Conservation (phyloP, 2,888 invertebrate species). For the Pyrrhosoma nymphula region DNA sequence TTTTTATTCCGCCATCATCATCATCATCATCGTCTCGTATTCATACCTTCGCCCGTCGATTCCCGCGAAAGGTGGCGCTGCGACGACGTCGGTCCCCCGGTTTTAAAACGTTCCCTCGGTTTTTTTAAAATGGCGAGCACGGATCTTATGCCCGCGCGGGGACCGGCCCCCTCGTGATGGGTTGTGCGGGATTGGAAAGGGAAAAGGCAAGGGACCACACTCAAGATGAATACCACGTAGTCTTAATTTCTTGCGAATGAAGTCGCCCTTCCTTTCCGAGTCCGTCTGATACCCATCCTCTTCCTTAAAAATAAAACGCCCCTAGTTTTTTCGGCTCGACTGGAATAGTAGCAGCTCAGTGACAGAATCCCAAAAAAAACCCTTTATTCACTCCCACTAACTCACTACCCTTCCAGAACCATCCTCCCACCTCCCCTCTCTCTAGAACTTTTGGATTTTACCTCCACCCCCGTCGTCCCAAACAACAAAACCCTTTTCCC, state of each 20-base stretch:
- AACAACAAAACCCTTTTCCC: background rate
- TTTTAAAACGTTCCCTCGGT: background rate
- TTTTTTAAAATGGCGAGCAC: background rate
- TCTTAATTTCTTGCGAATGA: background rate
- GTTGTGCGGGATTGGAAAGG: background rate
- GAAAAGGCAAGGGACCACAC: background rate
- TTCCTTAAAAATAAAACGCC: background rate
- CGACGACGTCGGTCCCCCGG: background rate
- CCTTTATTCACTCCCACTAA: background rate
- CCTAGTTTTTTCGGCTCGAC: background rate
- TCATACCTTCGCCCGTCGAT: background rate
- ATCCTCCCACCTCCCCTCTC: background rate
- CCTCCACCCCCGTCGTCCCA: background rate
- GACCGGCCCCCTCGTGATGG: background rate
- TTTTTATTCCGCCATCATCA: constrained; percentile 5
- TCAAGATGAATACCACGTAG: background rate
- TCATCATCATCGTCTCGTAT: background rate
- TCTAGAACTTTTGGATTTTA: background rate
- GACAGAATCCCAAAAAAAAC: background rate
- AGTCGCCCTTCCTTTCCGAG: background rate
- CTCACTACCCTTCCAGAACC: background rate
- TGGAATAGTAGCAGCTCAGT: background rate
- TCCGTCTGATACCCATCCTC: background rate
- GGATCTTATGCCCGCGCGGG: background rate
- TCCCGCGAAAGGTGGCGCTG: background rate